These are phyloP conservation scores for Drosophila repletoides DNA, from an alignment of 1,140 invertebrate species.

Conservation along the genomic window DNA sequence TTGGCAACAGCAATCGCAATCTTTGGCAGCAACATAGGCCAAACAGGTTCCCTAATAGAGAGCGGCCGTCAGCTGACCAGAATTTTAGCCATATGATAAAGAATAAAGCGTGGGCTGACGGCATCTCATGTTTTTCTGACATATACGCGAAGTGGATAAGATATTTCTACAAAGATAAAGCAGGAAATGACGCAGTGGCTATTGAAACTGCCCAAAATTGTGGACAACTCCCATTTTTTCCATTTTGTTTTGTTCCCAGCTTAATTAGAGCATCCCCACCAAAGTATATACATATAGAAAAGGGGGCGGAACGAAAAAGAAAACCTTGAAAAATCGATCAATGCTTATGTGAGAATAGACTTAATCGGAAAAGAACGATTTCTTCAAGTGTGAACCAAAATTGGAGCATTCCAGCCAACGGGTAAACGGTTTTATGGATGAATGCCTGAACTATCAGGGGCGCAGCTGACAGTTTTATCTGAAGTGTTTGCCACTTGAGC, in stretches of 20 bases:
- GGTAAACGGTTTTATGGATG: too few species aligned
- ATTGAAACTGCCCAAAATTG: background rate
- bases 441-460: background rate
- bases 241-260: too few species aligned
- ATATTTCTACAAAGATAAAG: constrained; percentile 4
- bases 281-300: too few species aligned
- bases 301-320: too few species aligned
- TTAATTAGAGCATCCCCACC: background rate
- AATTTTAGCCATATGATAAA: constrained; percentile 65
- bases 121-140: constrained; percentile 24
- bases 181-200: constrained; percentile 46
- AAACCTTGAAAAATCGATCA: too few species aligned
- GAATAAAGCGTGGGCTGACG: constrained; percentile 37
- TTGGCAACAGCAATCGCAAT: constrained; percentile 61
- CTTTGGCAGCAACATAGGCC: constrained; percentile 26
- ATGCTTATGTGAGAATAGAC: too few species aligned
- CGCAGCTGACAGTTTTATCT: constrained; percentile 12
- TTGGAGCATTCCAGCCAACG: too few species aligned
- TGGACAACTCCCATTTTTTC: background rate
- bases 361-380: too few species aligned
- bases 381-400: too few species aligned
- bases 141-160: constrained; percentile 21
- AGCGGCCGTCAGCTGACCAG: constrained; percentile 58
- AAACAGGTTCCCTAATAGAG: constrained; percentile 45
- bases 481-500: constrained; percentile 35